A percentile compares a stretch with the other conserved stretches of the same genome.
phyloP scores from a whole-genome alignment of 1,140 invertebrate species.

The Drosophila neocordata region DNA sequence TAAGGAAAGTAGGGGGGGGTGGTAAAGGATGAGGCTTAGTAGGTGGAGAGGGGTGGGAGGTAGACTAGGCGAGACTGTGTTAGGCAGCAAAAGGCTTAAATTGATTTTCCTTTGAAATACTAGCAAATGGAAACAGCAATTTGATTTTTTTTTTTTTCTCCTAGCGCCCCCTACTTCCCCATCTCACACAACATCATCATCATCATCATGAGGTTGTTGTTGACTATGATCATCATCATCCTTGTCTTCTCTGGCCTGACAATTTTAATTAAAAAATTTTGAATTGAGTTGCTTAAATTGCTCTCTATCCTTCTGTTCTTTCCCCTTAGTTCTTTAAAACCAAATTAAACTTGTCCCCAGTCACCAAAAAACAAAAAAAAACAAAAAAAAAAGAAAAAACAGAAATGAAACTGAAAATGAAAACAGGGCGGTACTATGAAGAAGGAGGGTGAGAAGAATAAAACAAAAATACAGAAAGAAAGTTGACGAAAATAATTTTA shows the following conservation, averaged over 20 bases:
- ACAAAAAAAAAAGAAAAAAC: neutral
- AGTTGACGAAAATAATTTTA: slow-evolving; percentile 41
- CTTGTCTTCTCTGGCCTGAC: slow-evolving; percentile 14
- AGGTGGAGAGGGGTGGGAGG: neutral
- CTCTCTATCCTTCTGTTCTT: neutral
- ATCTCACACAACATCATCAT: neutral
- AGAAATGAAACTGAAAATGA: neutral
- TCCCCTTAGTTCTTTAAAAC: slow-evolving; percentile 38
- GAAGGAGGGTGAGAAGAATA: too few species aligned
- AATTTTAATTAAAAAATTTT: slow-evolving; percentile 52
- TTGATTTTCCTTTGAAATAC: slow-evolving; percentile 71
- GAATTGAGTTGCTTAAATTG: slow-evolving; percentile 1
- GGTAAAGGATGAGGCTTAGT: neutral
- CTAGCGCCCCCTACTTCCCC: too few species aligned
- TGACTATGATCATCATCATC: neutral
- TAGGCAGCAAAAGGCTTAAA: slow-evolving; percentile 53
- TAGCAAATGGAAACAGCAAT: slow-evolving; percentile 51
- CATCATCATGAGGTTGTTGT: slow-evolving; percentile 25
- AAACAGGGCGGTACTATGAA: neutral
- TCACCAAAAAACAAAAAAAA: neutral
- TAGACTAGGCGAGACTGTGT: neutral
- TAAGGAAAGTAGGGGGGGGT: too few species aligned
- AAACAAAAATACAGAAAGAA: neutral
- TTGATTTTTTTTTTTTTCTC: slow-evolving; percentile 39
- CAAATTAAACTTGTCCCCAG: slow-evolving; percentile 37